phyloP scores from a whole-genome alignment of 2,888 invertebrate species.

The Terebella lapidaria region DNA sequence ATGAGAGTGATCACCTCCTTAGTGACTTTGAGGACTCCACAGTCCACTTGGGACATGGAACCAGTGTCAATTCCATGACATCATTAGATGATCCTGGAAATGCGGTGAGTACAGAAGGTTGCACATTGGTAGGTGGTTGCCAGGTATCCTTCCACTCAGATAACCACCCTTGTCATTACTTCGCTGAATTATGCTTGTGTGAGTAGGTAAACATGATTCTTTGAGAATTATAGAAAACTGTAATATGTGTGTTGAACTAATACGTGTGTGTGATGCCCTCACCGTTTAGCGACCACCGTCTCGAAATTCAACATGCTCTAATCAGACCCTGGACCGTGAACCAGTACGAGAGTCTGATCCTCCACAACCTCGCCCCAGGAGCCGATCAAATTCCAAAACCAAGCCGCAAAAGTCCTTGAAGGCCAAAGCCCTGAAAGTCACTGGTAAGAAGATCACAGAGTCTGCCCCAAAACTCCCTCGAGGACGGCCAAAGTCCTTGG shows the following conservation, averaged over 20 bases:
- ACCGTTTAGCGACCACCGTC: neutral
- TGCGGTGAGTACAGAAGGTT: slow-evolving; percentile 4
- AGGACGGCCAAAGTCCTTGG: neutral
- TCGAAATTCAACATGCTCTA: neutral
- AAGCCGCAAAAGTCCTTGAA: neutral
- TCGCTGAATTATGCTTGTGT: too few species aligned
- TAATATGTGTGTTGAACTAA: too few species aligned
- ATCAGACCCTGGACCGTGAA: slow-evolving; percentile 2
- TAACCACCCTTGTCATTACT: neutral
- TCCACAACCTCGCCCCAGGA: neutral
- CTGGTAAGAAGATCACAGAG: too few species aligned
- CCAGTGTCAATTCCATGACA: neutral
- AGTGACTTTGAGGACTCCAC: slow-evolving; percentile 2
- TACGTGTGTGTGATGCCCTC: too few species aligned
- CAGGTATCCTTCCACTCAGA: neutral
- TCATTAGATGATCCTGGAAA: slow-evolving; percentile 13
- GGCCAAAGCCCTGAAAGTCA: too few species aligned
- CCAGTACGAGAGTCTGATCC: slow-evolving; percentile 10
- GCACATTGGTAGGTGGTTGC: neutral
- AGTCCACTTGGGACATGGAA: neutral
- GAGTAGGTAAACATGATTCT: too few species aligned
- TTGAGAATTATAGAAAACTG: too few species aligned
- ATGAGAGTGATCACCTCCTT: slow-evolving; percentile 2
- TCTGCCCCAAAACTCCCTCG: too few species aligned
- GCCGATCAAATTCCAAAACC: neutral